Conservation (phyloP, 2,113 vertebrate species). For the Cranoglanis bouderius region DNA sequence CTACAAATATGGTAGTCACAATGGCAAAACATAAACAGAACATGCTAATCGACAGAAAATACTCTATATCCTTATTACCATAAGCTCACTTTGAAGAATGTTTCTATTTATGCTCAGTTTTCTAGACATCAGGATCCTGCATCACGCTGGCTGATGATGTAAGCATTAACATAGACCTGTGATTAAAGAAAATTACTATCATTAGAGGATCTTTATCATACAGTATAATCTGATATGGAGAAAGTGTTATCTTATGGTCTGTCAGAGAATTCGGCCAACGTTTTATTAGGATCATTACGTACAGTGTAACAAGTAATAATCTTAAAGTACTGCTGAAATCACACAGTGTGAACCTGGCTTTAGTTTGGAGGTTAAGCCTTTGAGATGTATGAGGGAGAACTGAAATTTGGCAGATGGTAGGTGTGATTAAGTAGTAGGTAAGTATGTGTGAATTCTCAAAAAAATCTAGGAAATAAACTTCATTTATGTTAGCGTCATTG, state of each 20-base stretch:
- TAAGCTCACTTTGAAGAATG: neutral
- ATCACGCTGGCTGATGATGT: neutral
- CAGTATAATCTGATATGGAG: neutral
- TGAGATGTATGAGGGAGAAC: neutral
- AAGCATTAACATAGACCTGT: neutral
- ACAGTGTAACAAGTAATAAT: neutral
- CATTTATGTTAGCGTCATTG: too few relatives aligned
- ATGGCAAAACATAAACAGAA: neutral
- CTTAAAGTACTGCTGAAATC: neutral
- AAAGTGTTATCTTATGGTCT: neutral
- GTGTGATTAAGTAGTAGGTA: too few relatives aligned
- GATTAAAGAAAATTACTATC: too few relatives aligned
- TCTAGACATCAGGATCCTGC: neutral
- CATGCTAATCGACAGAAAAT: neutral
- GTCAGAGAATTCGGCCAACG: neutral
- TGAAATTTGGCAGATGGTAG: neutral
- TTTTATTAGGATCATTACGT: neutral
- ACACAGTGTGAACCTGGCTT: neutral
- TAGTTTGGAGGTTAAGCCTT: too few relatives aligned
- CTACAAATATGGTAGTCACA: neutral
- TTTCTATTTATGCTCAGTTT: neutral
- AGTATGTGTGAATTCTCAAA: too few relatives aligned
- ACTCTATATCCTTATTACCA: neutral
- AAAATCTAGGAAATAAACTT: too few relatives aligned
- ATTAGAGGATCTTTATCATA: neutral